These are phyloP conservation scores for Sminthurinus aureus DNA, from an alignment of 2,888 invertebrate genomes.

Conservation along the genomic window DNA sequence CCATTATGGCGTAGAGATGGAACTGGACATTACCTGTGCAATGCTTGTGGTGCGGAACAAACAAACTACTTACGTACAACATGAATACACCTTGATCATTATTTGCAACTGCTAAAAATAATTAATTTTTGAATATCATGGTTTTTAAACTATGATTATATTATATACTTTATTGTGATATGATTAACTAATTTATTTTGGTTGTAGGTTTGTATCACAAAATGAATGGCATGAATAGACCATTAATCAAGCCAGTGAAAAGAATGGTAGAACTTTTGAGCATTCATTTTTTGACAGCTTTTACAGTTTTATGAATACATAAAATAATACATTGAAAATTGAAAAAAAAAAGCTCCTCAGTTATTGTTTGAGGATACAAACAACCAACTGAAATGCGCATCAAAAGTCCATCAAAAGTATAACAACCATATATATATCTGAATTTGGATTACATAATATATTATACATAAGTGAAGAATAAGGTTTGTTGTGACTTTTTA, in stretches of 20 bases:
- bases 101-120: too few relatives aligned
- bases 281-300: constrained; percentile 85
- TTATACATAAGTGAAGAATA: constrained; percentile 34
- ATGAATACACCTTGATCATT: constrained; percentile 65
- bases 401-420: constrained; percentile 8
- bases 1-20: constrained; percentile 97
- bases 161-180: too few relatives aligned
- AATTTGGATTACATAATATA: background rate
- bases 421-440: background rate
- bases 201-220: constrained; percentile 80
- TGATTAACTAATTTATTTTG: too few relatives aligned
- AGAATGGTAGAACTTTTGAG: constrained; percentile 80
- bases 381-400: too few relatives aligned
- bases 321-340: constrained; percentile 90
- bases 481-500: background rate
- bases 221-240: constrained; percentile 98
- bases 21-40: constrained; percentile 97
- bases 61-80: too few relatives aligned
- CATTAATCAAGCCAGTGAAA: constrained; percentile 96
- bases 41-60: constrained; percentile 81
- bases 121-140: too few relatives aligned
- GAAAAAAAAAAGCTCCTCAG: constrained; percentile 91
- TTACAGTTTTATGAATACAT: constrained; percentile 96
- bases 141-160: too few relatives aligned
- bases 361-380: too few relatives aligned